Base-by-base conservation (phyloP, 1,140 invertebrate genomes). In the Lepidotrigona ventralis region DNA sequence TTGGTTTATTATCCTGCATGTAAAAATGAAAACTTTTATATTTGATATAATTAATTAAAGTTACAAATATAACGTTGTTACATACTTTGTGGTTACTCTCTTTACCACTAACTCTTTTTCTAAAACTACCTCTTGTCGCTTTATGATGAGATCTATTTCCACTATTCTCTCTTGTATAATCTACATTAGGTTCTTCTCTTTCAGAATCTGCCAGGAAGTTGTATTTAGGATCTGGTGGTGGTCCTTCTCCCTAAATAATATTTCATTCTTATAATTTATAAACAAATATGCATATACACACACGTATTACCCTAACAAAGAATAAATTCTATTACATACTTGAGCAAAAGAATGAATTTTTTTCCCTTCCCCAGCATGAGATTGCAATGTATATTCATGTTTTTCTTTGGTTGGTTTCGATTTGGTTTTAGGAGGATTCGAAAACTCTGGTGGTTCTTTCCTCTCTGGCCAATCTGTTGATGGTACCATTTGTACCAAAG, bases 161-260 rank as follows among this genome's bases (percentile, higher is more conserved):
- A 17, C 88, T 89, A 39, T 85, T 90, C 9, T 93, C 92, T 72
- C 82, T 92, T 17, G 26, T n/a, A 69, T 79, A 86, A 69, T 90
- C 90, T 29, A 39, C 53, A 53, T 56, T 73, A 56, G 81, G 69
- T 77, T 91, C 90, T 81, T 95, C 94, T 58, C 94, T 89, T 81
- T 95, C 93, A 12, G 90, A 90, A 90, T 95, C 95, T 21, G 94
- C 93, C 64, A 95, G 88, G 70, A 95, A 95, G 79, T 94, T 95
- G 71, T 94, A 94, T 68, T 93, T 93, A 73, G 95, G 94, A 91
- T 95, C 94, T 75, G 94, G 94, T 73, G 94, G 95, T 51, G 94
- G 94, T 26, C 94, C 94, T 81, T 94, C 91, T 29, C 92, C 93
- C 91, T 93, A 26, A 76, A 81, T 8, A 12, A 68, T 56, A 77